These are phyloP conservation scores for Lagorchestes hirsutus DNA, from an alignment of 2,797 vertebrate genomes.

Conservation along the genomic window DNA sequence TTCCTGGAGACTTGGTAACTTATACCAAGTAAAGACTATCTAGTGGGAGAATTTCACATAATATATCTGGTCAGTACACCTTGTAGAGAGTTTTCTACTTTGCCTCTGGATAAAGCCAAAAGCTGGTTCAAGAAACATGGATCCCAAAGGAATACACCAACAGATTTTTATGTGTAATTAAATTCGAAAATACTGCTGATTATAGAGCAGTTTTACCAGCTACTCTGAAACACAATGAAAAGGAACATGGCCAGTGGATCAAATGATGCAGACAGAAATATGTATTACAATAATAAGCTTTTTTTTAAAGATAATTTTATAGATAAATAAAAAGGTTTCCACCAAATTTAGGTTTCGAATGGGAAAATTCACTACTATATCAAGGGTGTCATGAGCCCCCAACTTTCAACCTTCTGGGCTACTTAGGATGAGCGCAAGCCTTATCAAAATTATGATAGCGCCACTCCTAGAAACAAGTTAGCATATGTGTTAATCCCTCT, in stretches of 20 bases:
- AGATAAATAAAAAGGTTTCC: neutral
- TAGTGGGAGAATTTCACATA: neutral
- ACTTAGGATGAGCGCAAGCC: neutral
- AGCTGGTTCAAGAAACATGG: slow-evolving; percentile 52
- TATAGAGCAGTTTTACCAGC: slow-evolving; percentile 47
- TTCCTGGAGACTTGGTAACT: neutral
- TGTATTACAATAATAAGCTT: neutral
- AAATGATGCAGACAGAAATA: neutral
- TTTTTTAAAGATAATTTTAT: neutral
- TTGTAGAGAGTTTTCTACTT: slow-evolving; percentile 35
- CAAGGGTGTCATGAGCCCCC: neutral
- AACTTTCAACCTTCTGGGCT: neutral
- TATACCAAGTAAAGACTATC: neutral
- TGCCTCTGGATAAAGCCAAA: slow-evolving; percentile 37
- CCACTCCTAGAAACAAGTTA: neutral
- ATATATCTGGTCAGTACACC: neutral
- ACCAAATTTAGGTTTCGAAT: neutral
- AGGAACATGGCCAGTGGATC: neutral
- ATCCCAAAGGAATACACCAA: slow-evolving; percentile 66
- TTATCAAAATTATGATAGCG: neutral
- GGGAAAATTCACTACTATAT: neutral
- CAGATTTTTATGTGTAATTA: slow-evolving; percentile 55
- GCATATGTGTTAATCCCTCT: neutral
- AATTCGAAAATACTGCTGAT: slow-evolving; percentile 17
- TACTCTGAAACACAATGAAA: slow-evolving; percentile 17